phyloP scores from a whole-genome alignment of 2,113 vertebrate species.

The Stomatorhinus ivindoensis region DNA sequence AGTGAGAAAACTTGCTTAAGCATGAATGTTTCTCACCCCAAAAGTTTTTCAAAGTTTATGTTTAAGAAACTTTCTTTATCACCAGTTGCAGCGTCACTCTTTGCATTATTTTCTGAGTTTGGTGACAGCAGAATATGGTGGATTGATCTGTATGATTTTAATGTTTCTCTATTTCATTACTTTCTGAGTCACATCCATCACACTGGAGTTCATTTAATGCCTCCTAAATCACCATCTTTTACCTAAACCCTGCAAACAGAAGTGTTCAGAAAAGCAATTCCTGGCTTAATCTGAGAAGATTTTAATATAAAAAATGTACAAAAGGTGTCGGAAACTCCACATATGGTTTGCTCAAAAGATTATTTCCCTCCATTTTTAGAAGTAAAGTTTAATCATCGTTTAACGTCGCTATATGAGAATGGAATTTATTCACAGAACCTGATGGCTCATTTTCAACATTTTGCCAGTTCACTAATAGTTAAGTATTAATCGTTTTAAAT shows the following conservation, averaged over 20 bases:
- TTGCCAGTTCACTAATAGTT: not conserved
- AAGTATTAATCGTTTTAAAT: not conserved
- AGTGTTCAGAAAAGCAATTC: conserved; percentile 45
- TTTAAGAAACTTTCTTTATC: not conserved
- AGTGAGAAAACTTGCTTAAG: not conserved
- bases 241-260: conserved; percentile 62
- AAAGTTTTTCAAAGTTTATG: not conserved
- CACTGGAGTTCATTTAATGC: conserved; percentile 66
- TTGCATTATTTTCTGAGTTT: conserved; percentile 48
- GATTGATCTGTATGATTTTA: conserved; percentile 72
- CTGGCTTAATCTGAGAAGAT: conserved; percentile 38
- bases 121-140: conserved; percentile 61
- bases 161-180: conserved; percentile 75
- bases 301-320: conserved; percentile 60
- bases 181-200: conserved; percentile 71
- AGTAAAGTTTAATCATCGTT: conserved; percentile 21
- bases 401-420: not conserved
- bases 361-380: not conserved
- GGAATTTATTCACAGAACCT: not conserved
- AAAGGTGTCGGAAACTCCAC: conserved; percentile 9
- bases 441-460: not conserved
- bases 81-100: not conserved
- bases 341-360: not conserved
- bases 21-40: not conserved
- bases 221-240: conserved; percentile 71